These are phyloP conservation scores for Coregonus sp. DNA, from an alignment of 2,797 vertebrate genomes.

Conservation along the genomic window DNA sequence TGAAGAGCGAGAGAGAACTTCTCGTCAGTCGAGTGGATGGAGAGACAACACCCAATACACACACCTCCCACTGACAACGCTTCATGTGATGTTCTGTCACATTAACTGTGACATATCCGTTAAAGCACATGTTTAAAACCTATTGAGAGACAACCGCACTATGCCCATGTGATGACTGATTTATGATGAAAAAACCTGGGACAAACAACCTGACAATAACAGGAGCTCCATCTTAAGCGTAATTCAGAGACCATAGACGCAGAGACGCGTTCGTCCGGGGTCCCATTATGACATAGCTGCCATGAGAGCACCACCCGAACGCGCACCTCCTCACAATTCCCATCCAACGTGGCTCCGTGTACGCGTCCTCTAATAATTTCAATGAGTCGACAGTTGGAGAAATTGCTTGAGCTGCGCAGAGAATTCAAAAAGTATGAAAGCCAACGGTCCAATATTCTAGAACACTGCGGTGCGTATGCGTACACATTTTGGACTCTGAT, in stretches of 20 bases:
- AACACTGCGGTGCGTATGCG: neutral
- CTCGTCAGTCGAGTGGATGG: conserved; percentile 20
- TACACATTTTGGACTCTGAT: conserved; percentile 4
- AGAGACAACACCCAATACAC: conserved; percentile 11
- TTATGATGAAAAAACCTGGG: neutral
- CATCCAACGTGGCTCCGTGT: neutral
- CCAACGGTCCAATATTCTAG: too few species aligned
- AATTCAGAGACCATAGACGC: too few species aligned
- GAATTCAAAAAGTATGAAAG: too few species aligned
- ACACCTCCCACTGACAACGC: conserved; percentile 32
- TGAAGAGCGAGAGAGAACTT: conserved; percentile 51
- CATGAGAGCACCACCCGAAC: too few species aligned
- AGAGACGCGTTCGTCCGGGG: neutral
- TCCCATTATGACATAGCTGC: too few species aligned
- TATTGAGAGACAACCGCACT: neutral
- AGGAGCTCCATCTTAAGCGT: neutral
- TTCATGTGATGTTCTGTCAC: conserved; percentile 56
- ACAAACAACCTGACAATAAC: conserved; percentile 20
- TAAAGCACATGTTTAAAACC: conserved; percentile 39
- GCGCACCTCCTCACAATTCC: neutral
- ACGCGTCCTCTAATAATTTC: too few species aligned
- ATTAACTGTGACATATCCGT: conserved; percentile 34
- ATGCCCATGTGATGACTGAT: conserved; percentile 21
- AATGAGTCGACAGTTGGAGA: too few species aligned
- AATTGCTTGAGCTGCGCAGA: too few species aligned